Conservation (phyloP, 1,140 invertebrate species). For the Gonatopus flavifemur region DNA sequence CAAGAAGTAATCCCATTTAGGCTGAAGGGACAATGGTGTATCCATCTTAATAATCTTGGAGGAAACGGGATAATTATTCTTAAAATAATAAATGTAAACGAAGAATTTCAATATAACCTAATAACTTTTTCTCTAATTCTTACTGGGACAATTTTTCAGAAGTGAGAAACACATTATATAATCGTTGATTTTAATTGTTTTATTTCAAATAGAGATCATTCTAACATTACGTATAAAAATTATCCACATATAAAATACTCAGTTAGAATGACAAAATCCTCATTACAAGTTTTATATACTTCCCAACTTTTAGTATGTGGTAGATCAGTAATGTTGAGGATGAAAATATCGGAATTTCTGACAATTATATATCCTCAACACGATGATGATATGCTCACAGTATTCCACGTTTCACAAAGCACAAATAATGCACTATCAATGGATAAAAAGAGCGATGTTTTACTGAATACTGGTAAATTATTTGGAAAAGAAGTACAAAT, state of each 20-base stretch:
- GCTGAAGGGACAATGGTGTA: no score
- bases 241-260: neutral
- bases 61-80: no score
- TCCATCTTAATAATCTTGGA: no score
- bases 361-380: slow-evolving; percentile 1
- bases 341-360: neutral
- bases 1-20: no score
- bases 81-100: no score
- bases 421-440: neutral
- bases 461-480: neutral
- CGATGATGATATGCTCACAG: neutral
- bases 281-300: neutral
- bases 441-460: neutral
- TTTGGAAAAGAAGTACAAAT: neutral
- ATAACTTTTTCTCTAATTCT: no score
- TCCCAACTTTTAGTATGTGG: neutral
- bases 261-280: neutral
- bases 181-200: no score
- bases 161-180: no score
- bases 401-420: neutral
- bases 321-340: neutral
- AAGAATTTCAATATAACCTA: no score
- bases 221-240: neutral
- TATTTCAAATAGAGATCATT: no score
- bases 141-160: no score